Evolutionary conservation across 1,140 invertebrate genomes (phyloP).

Genomic region (Polypedilum pembai): DNA sequence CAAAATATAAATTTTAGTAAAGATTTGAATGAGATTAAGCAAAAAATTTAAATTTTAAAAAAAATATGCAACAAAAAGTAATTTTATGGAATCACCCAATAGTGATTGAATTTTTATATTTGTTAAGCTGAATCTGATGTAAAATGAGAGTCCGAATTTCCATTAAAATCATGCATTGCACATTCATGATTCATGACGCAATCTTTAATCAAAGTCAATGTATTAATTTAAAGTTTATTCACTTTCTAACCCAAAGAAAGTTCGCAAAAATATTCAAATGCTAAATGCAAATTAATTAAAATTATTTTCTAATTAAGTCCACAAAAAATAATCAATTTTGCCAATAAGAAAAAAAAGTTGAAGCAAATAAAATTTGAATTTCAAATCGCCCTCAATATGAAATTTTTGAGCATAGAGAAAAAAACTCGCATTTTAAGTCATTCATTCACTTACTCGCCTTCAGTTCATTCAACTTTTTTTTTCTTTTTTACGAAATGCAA

Average conservation of each 20-base stretch:
- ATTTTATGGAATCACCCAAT: no score
- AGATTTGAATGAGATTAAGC: no score
- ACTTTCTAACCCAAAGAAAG: not conserved
- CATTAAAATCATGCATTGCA: no score
- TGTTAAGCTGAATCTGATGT: no score
- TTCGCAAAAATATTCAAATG: not conserved
- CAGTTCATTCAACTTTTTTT: slow-evolving; percentile 18
- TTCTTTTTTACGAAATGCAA: slow-evolving; percentile 6
- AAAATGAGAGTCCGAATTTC: no score
- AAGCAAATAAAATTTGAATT: not conserved
- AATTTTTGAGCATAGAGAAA: not conserved
- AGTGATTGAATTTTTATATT: no score
- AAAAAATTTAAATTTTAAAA: no score
- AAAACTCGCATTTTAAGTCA: not conserved
- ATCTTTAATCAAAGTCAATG: no score
- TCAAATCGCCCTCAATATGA: slow-evolving; percentile 10
- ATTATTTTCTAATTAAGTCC: slow-evolving; percentile 2
- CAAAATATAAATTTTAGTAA: no score
- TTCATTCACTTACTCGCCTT: slow-evolving; percentile 16
- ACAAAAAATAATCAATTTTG: not conserved
- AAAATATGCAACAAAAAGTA: no score
- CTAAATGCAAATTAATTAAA: not conserved
- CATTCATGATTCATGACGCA: no score
- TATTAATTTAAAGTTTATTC: not conserved
- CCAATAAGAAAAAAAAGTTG: not conserved